phyloP scores from a whole-genome alignment of 1,140 invertebrate genomes.

The Diorhabda elongata region DNA sequence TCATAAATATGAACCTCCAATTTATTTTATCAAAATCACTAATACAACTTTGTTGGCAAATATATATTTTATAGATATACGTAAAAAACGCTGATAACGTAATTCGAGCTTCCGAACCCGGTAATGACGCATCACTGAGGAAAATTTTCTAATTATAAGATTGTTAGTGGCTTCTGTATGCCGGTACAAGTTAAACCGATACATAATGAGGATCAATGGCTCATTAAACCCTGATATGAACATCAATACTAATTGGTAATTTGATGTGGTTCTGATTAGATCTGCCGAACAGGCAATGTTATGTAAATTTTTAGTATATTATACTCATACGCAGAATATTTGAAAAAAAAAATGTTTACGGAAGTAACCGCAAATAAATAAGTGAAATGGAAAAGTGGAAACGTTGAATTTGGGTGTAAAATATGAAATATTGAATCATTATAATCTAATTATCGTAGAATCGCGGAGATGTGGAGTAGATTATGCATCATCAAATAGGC shows the following conservation, averaged over 20 bases:
- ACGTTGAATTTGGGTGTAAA: too few relatives aligned
- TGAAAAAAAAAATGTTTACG: too few relatives aligned
- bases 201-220: constrained; percentile 42
- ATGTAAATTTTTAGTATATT: too few relatives aligned
- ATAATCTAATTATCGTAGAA: too few relatives aligned
- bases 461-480: too few relatives aligned
- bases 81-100: constrained; percentile 2
- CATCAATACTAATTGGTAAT: constrained; percentile 45
- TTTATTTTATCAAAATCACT: background rate
- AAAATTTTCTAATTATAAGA: constrained; percentile 3
- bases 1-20: too few relatives aligned
- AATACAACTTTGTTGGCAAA: background rate
- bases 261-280: constrained; percentile 42
- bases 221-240: constrained; percentile 41
- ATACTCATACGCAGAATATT: too few relatives aligned
- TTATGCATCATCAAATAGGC: too few relatives aligned
- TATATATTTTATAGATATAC: background rate
- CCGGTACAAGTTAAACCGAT: constrained; percentile 13
- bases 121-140: background rate
- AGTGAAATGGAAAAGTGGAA: too few relatives aligned
- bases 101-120: background rate
- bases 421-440: too few relatives aligned
- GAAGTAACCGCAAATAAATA: too few relatives aligned
- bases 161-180: constrained; percentile 1
- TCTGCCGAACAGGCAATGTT: constrained; percentile 4